phyloP scores from a whole-genome alignment of 2,797 vertebrate genomes.

The Karalla daura region DNA sequence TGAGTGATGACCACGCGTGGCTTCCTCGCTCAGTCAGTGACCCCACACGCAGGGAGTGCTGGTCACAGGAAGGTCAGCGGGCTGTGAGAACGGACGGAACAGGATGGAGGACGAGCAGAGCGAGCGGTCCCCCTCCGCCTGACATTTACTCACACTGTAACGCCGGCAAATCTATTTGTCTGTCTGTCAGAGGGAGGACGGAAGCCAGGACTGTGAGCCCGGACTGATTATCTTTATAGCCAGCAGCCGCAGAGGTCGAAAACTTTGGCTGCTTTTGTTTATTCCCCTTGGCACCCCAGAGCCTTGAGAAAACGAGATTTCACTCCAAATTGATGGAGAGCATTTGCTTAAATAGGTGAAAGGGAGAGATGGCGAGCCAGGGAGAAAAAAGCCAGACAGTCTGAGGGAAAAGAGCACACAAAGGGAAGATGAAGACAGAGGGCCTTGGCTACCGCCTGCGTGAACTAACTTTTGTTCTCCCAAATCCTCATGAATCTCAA shows the following conservation, averaged over 20 bases:
- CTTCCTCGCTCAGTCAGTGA: conserved; percentile 68
- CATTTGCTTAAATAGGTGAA: conserved; percentile 55
- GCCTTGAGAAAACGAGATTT: conserved; percentile 63
- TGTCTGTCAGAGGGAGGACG: conserved; percentile 65
- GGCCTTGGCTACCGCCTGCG: not conserved
- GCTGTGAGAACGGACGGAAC: conserved; percentile 70
- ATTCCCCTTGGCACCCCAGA: conserved; percentile 60
- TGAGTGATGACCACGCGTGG: conserved; percentile 62
- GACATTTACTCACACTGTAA: conserved; percentile 54
- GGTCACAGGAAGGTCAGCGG: conserved; percentile 59
- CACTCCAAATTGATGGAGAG: conserved; percentile 52
- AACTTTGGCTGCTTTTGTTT: conserved; percentile 67
- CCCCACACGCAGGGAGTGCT: conserved; percentile 47
- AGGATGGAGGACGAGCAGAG: conserved; percentile 66
- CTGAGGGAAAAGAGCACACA: conserved; percentile 12
- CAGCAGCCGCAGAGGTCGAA: conserved; percentile 59
- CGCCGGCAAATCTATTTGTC: conserved; percentile 59
- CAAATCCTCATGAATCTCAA: conserved; percentile 28
- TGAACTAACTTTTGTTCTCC: conserved; percentile 5
- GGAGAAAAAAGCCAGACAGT: conserved; percentile 27
- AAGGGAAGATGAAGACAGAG: conserved; percentile 18
- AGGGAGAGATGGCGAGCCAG: conserved; percentile 31
- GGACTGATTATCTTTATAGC: conserved; percentile 62
- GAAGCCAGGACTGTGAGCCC: conserved; percentile 59
- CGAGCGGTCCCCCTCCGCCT: conserved; percentile 55